Percentiles rank a stretch among this genome's conserved stretches.
phyloP scores from a whole-genome alignment of 2,113 vertebrate genomes.

The Uria aalge region DNA sequence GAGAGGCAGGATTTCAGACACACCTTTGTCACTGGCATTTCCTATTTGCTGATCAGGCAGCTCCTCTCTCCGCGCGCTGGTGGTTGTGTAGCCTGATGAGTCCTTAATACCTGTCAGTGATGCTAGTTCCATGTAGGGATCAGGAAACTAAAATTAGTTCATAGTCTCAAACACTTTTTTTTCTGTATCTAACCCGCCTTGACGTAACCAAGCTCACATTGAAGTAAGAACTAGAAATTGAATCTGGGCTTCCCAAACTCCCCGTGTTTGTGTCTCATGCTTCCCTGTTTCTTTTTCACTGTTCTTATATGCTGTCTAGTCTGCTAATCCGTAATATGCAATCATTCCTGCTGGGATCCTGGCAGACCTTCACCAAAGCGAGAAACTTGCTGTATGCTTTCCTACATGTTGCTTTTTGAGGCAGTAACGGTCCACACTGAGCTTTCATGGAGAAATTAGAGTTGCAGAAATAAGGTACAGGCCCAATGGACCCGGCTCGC shows the following conservation, averaged over 20 bases:
- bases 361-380: not conserved
- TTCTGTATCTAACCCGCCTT: not conserved
- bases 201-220: not conserved
- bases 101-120: constrained; percentile 35
- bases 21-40: not conserved
- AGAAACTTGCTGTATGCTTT: not conserved
- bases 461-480: not conserved
- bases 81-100: not conserved
- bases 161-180: not conserved
- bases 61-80: not conserved
- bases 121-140: not conserved
- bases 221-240: not conserved
- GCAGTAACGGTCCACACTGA: not conserved
- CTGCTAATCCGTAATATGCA: not conserved
- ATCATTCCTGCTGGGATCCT: not conserved
- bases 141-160: constrained; percentile 46
- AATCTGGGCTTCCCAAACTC: not conserved
- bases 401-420: not conserved
- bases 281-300: not conserved
- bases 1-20: not conserved
- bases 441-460: not conserved
- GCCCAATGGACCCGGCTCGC: accelerated
- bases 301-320: not conserved
- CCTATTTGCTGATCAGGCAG: constrained; percentile 25
- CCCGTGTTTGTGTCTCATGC: not conserved